Conservation (phyloP, 30 jellyfish, hydroid and myxozoan genomes). For the Aurelia coerulea region DNA sequence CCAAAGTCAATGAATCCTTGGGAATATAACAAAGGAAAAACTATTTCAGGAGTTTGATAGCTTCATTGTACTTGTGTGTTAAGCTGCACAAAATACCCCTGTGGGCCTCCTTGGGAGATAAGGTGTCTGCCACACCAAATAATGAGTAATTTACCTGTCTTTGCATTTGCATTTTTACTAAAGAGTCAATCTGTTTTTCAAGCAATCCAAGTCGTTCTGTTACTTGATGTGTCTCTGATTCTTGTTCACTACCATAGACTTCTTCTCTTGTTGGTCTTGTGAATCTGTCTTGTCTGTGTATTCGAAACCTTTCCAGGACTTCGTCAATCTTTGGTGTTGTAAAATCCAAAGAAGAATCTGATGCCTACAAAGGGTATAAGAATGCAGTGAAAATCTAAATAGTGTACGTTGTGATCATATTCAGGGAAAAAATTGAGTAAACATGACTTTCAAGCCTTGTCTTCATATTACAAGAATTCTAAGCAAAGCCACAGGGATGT, state of each 20-base stretch:
- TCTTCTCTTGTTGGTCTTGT: background rate
- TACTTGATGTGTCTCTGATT: background rate
- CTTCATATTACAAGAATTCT: too few species aligned
- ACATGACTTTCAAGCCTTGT: too few species aligned
- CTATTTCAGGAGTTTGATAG: too few species aligned
- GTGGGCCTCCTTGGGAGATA: too few species aligned
- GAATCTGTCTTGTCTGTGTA: slow-evolving; percentile 5
- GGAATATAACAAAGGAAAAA: too few species aligned
- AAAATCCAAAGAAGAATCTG: slow-evolving; percentile 2
- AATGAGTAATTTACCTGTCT: slow-evolving; percentile 50
- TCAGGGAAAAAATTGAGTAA: too few species aligned
- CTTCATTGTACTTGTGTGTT: too few species aligned
- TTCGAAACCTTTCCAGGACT: slow-evolving; percentile 46
- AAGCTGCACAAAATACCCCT: too few species aligned
- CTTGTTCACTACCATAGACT: background rate
- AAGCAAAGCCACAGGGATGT: too few species aligned
- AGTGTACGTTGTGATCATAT: too few species aligned
- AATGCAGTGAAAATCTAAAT: too few species aligned
- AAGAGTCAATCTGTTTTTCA: slow-evolving; percentile 67
- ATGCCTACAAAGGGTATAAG: background rate
- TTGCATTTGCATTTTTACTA: slow-evolving; percentile 57
- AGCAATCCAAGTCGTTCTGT: slow-evolving; percentile 71
- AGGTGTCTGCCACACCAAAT: background rate
- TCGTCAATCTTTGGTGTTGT: slow-evolving; percentile 82
- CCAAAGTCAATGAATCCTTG: too few species aligned